Conservation (phyloP, 2,888 invertebrate genomes). For the Melangyna quadrimaculata region DNA sequence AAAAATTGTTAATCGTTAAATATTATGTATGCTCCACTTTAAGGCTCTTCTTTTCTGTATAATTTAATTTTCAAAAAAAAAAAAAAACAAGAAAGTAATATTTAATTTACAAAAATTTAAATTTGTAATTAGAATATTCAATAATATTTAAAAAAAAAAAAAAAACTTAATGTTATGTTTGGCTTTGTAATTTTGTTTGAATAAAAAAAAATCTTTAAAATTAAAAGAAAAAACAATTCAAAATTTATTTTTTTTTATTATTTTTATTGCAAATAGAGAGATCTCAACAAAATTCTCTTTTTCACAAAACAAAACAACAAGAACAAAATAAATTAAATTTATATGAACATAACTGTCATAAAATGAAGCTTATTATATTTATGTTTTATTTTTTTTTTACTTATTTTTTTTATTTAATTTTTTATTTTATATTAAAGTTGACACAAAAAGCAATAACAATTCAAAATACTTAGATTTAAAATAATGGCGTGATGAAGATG, state of each 20-base stretch:
- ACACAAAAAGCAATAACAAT: slow-evolving; percentile 71
- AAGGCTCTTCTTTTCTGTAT: slow-evolving; percentile 47
- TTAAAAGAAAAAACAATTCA: slow-evolving; percentile 28
- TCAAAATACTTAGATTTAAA: slow-evolving; percentile 65
- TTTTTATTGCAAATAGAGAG: slow-evolving; percentile 62
- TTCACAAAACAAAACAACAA: slow-evolving; percentile 62
- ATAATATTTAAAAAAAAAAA: neutral
- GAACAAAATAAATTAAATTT: slow-evolving; percentile 30
- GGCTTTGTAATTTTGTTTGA: slow-evolving; percentile 61
- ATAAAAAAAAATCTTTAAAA: slow-evolving; percentile 52
- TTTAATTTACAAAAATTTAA: slow-evolving; percentile 3
- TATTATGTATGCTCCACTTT: slow-evolving; percentile 51
- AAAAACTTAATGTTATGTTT: slow-evolving; percentile 55
- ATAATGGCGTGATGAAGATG: slow-evolving; percentile 32
- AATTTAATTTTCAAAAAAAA: slow-evolving; percentile 49
- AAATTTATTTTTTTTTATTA: slow-evolving; percentile 23
- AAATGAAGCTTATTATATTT: slow-evolving; percentile 60
- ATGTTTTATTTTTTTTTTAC: slow-evolving; percentile 14
- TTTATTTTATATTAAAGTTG: slow-evolving; percentile 36
- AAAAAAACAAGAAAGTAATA: neutral
- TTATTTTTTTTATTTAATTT: slow-evolving; percentile 25
- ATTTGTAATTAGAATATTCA: slow-evolving; percentile 21
- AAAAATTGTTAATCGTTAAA: slow-evolving; percentile 67
- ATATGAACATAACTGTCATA: slow-evolving; percentile 67
- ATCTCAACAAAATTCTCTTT: slow-evolving; percentile 70